phyloP scores from a whole-genome alignment of 2,797 vertebrate species.

The Silurus lanzhouensis region DNA sequence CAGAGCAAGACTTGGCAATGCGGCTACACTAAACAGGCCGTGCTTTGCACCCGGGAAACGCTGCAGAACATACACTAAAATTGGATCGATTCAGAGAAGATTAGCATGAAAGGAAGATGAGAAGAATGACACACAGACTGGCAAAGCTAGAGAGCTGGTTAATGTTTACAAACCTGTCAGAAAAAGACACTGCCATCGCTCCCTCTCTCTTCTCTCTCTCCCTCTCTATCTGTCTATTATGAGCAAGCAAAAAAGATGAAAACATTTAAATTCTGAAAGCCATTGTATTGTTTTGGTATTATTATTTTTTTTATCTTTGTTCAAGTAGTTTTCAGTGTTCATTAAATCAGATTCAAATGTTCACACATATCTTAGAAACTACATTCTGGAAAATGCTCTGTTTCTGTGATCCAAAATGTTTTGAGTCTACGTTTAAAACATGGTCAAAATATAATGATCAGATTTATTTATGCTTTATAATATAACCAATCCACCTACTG shows the following conservation, averaged over 20 bases:
- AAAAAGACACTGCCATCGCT: constrained; percentile 2
- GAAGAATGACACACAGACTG: constrained; percentile 25
- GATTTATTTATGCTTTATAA: too few relatives aligned
- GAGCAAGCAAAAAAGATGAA: not conserved
- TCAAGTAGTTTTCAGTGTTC: not conserved
- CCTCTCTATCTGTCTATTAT: not conserved
- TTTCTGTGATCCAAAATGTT: not conserved
- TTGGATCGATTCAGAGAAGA: constrained; percentile 20
- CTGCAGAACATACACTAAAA: constrained; percentile 15
- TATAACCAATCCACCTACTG: too few relatives aligned
- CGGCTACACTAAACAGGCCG: not conserved
- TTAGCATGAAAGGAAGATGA: constrained; percentile 16
- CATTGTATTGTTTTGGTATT: not conserved
- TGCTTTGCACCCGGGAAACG: not conserved
- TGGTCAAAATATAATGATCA: not conserved
- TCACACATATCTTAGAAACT: not conserved
- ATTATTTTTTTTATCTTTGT: not conserved
- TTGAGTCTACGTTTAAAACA: not conserved
- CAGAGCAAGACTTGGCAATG: constrained; percentile 45
- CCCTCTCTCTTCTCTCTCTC: not conserved
- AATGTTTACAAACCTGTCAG: constrained; percentile 48
- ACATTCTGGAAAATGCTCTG: not conserved
- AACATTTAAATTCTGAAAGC: not conserved
- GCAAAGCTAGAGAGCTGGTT: constrained; percentile 30
- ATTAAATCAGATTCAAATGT: not conserved